Base-by-base conservation (phyloP, 2,888 invertebrate genomes). In the Ganaspis brasiliensis region DNA sequence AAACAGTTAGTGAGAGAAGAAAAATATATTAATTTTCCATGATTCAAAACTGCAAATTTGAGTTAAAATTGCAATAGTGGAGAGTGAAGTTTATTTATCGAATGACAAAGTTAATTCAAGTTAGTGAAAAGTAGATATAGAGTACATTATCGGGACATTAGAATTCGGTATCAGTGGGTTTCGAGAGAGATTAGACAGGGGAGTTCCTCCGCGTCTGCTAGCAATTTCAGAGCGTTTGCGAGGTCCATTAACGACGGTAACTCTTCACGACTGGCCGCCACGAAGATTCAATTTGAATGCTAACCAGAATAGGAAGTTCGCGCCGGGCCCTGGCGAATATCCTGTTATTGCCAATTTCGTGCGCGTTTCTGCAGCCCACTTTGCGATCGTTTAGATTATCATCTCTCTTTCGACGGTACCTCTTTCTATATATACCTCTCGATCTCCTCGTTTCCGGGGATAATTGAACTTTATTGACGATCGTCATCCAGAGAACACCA, bases 241-340 rank as follows among this genome's bases (percentile, higher is more conserved):
- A 86, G 87, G 87, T 87, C 88, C 87, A 89, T 89, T 89, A 90
- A 89, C 87, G 88, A 84, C 84, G 85, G 84, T 88, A 89, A 90
- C 90, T 90, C 87, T 88, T 89, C 89, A 87, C 87, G 87, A 87
- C 85, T 85, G 85, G 84, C 87, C 87, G 85, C 86, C 87, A 87
- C 87, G 87, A 88, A 87, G 88, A 90, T 90, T 91, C 89, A 89
- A 91, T 91, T 90, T 91, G 88, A 91, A 91, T 90, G 89, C 89
- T 90, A 91, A 90, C 89, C 89, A 90, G 89, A 90, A 87, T 86
- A 87, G 88, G 88, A 89, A 89, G 88, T 89, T 87, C 86, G 85
- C 87, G 85, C 83, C 86, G 82, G 81, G 86, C 83, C 82, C 83
- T 80, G 79, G 79, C 79, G 82, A 82, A 82, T 84, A 85, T 84